These are phyloP conservation scores for Bombyx mori DNA, from an alignment of 1,140 invertebrate genomes.

Conservation along the genomic window ASM3026992v2 NC_085115.1:4410501-4411000, in stretches of 20 bases:
- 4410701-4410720: conserved; percentile 69
- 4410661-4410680: conserved; percentile 37
- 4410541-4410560: too few species aligned
- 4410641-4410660: conserved; percentile 53
- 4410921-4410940: background rate
- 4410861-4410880: conserved; percentile 10
- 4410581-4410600: background rate
- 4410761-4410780: conserved; percentile 41
- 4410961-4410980: too few species aligned
- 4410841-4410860: too few species aligned
- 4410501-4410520: too few species aligned
- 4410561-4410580: too few species aligned
- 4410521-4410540: too few species aligned
- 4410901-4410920: conserved; percentile 10
- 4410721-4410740: conserved; percentile 69
- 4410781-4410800: conserved; percentile 60
- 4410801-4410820: conserved; percentile 59
- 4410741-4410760: conserved; percentile 45
- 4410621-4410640: conserved; percentile 27
- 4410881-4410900: conserved; percentile 20
- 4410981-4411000: too few species aligned
- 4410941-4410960: too few species aligned
- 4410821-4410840: conserved; percentile 27
- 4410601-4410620: conserved; percentile 23
- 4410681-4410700: conserved; percentile 52